Evolutionary conservation across 2,888 invertebrate species (phyloP).

Genomic region (Acrocyrtus sp.): DNA sequence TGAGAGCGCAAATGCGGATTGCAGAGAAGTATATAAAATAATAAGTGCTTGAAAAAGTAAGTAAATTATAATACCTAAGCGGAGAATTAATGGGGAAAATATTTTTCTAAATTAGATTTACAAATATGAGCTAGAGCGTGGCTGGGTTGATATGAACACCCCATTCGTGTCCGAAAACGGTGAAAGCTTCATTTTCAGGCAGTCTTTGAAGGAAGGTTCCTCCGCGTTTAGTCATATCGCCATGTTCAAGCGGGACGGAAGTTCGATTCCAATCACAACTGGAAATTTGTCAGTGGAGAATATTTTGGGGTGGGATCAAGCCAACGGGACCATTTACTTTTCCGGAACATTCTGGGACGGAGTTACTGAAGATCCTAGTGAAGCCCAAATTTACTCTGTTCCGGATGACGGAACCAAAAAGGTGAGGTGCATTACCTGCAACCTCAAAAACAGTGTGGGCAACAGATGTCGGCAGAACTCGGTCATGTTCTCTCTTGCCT

Average conservation of each 20-base stretch:
- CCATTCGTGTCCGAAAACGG: constrained; percentile 68
- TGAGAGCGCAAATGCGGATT: no score
- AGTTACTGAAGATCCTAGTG: constrained; percentile 75
- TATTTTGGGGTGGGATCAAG: constrained; percentile 76
- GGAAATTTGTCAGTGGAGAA: constrained; percentile 79
- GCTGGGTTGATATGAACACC: constrained; percentile 71
- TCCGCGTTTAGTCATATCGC: constrained; percentile 66
- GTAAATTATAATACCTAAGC: no score
- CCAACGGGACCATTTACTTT: constrained; percentile 38
- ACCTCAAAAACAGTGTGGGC: constrained; percentile 68
- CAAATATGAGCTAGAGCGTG: constrained; percentile 69
- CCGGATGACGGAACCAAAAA: constrained; percentile 69
- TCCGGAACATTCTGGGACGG: constrained; percentile 35
- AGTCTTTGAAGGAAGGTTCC: constrained; percentile 72
- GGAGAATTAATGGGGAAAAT: no score
- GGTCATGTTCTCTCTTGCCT: constrained; percentile 76
- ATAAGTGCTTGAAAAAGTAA: no score
- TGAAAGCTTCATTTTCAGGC: constrained; percentile 76
- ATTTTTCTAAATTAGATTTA: constrained; percentile 14
- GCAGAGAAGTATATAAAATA: no score
- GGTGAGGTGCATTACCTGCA: constrained; percentile 81
- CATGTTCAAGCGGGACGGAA: constrained; percentile 5
- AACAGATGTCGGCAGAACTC: constrained; percentile 74
- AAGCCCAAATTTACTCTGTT: constrained; percentile 83
- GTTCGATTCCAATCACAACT: constrained; percentile 69